Conservation (phyloP, 2,888 invertebrate species). For the Clanis bilineata region DNA sequence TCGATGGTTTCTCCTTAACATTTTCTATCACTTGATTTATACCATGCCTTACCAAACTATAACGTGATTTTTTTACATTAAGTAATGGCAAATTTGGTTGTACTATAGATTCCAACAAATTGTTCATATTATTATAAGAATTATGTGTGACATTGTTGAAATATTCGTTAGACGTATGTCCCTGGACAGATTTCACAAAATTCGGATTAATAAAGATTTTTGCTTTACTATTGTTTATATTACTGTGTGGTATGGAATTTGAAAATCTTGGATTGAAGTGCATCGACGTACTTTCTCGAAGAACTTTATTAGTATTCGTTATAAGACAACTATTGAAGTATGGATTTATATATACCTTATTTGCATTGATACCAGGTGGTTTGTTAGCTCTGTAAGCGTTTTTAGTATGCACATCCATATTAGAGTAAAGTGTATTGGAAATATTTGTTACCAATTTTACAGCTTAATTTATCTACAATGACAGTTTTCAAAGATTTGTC, state of each 20-base stretch:
- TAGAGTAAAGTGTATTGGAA: conserved; percentile 81
- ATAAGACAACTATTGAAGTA: conserved; percentile 53
- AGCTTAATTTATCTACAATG: conserved; percentile 81
- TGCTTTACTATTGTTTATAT: conserved; percentile 32
- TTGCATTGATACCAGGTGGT: conserved; percentile 32
- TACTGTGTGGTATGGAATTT: conserved; percentile 31
- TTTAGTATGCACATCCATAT: conserved; percentile 33
- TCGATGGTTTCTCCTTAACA: conserved; percentile 30
- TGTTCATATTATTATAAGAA: neutral
- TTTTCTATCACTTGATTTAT: conserved; percentile 26
- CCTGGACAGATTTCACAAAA: conserved; percentile 38
- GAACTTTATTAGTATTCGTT: conserved; percentile 17
- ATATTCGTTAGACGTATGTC: neutral
- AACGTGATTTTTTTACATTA: conserved; percentile 46
- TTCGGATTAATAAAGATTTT: conserved; percentile 78
- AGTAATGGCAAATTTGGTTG: conserved; percentile 17
- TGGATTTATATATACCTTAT: conserved; percentile 70
- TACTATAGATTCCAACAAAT: neutral
- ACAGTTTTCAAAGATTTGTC: conserved; percentile 64
- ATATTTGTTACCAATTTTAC: conserved; percentile 89
- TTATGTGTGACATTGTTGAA: neutral
- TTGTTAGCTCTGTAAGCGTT: conserved; percentile 26
- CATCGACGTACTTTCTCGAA: conserved; percentile 36
- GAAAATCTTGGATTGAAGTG: conserved; percentile 62
- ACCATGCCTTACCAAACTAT: conserved; percentile 53